phyloP scores from a whole-genome alignment of 2,888 invertebrate genomes.

The Callimorpha dominula region DNA sequence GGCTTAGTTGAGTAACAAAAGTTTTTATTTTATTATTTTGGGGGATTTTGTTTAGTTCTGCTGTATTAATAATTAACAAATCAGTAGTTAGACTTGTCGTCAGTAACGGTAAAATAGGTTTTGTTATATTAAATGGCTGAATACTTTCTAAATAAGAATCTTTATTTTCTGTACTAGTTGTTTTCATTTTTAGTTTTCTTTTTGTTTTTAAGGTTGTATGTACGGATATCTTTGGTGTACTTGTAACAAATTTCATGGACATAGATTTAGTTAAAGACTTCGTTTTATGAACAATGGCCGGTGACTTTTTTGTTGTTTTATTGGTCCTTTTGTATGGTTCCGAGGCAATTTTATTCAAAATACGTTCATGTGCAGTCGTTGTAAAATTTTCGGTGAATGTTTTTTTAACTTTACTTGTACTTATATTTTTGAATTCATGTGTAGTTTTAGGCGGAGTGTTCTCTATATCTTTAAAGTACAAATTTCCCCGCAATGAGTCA shows the following conservation, averaged over 20 bases:
- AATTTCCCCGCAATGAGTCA: background rate
- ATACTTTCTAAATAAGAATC: background rate
- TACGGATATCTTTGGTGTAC: background rate
- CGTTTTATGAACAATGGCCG: background rate
- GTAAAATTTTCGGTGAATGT: background rate
- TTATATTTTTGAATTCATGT: background rate
- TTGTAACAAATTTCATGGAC: background rate
- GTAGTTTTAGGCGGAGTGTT: background rate
- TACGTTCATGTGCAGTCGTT: background rate
- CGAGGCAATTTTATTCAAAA: background rate
- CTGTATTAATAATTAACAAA: background rate
- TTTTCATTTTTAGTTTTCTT: too few relatives aligned
- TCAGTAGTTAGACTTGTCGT: background rate
- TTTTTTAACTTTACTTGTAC: background rate
- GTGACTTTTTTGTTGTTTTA: background rate
- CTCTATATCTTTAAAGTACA: background rate
- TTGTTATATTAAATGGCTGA: background rate
- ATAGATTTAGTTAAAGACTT: background rate
- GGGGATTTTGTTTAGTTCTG: background rate
- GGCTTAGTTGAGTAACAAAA: background rate
- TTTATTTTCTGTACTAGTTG: background rate
- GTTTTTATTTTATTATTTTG: background rate
- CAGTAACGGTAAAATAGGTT: background rate
- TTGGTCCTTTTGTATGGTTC: background rate
- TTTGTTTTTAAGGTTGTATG: background rate